Evolutionary conservation across 2,797 vertebrate species (phyloP).

Genomic region (Ispidina picta): DNA sequence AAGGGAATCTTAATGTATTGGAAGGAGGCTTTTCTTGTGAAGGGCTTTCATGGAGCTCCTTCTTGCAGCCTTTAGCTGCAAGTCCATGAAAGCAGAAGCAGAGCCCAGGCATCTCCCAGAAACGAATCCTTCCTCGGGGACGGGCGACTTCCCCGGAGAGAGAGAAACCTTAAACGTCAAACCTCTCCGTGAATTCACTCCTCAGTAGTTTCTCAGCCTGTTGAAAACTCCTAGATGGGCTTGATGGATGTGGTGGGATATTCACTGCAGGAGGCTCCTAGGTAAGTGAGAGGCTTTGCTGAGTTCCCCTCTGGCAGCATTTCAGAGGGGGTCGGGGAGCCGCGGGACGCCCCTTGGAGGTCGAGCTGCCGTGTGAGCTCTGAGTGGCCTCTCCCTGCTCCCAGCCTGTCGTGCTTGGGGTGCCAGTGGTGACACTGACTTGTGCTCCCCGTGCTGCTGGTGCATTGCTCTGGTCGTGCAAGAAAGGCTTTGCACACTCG

Average conservation of each 20-base stretch:
- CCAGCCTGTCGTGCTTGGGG: background rate
- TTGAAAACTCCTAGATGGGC: background rate
- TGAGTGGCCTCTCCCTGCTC: background rate
- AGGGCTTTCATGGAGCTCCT: background rate
- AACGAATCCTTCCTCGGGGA: background rate
- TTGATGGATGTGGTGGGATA: background rate
- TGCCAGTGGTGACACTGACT: background rate
- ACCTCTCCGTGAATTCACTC: background rate
- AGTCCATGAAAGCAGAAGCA: background rate
- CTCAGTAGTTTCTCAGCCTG: background rate
- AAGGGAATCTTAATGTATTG: background rate
- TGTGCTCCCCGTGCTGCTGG: background rate
- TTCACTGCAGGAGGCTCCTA: background rate
- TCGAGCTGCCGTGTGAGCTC: accelerated
- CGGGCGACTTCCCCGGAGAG: background rate
- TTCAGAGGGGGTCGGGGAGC: background rate
- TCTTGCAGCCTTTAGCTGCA: background rate
- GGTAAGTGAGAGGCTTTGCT: background rate
- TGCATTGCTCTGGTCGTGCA: background rate
- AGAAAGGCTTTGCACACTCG: background rate
- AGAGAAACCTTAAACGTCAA: background rate
- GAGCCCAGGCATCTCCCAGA: background rate
- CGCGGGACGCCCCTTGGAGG: background rate
- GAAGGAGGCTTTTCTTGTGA: background rate
- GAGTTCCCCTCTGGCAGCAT: background rate